Evolutionary conservation across 2,113 vertebrate species (phyloP), one percentile per base, ranked within the genome.

Genomic region (Notarius quadriscutis): DNA sequence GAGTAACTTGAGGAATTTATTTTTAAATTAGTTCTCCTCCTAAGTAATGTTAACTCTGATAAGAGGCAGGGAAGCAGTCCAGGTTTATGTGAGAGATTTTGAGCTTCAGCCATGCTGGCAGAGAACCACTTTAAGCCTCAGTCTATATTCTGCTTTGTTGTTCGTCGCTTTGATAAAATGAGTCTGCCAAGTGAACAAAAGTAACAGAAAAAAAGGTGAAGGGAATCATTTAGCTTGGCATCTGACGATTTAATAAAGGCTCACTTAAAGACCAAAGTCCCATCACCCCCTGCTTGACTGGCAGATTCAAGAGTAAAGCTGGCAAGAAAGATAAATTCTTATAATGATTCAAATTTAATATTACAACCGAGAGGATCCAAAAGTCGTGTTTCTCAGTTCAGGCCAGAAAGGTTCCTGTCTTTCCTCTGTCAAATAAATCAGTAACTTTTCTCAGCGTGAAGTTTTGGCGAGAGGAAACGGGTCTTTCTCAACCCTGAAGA

Each of bases 401-500:
- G 11, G 0, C 17, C 14, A 5, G 34, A 41, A 18, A 72, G 17
- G 7, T 7, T 25, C 74, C 10, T 5, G 20, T 58, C 27, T 80
- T 34, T 58, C 17, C 20, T 14, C 12, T 3, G 58, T 65, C 57
- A 81, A 62, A 81, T 81, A 14, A 81, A 81, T 81, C 57, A 81
- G 79, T 81, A 62, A 81, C 34, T 57, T 80, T 4, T 57, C 60
- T 34, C 71, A 8, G 5, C 11, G 15, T 0, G 15, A 58, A 15
- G 11, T 53, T 11, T 53, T 53, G 7, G 71, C 57, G 4, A 48
- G 80, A 88, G 77, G 83, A n/a, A 77, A 83, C 80, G 65, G 10
- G 14, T 41, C 65, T 72, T 82, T 75, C 71, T 75, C 22, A 48
- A 72, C 65, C 30, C 30, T 34, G 85, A 60, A 69, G 20, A n/a